phyloP scores from a whole-genome alignment of 2,888 invertebrate species.

The Lasioglossum malachurum region DNA sequence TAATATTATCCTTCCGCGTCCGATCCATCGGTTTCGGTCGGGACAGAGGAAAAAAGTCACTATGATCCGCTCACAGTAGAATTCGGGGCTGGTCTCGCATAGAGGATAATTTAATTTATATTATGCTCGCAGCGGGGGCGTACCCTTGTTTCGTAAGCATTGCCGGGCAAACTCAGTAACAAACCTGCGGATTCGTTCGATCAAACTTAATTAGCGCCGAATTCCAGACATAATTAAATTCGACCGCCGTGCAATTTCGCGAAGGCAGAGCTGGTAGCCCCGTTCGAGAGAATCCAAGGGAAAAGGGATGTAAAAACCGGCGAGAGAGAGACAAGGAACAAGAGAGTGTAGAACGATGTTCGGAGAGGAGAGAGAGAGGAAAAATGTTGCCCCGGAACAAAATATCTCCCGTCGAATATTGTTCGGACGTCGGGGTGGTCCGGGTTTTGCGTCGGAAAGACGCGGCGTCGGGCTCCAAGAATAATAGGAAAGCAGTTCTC shows the following conservation, averaged over 20 bases:
- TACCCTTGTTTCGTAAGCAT: constrained; percentile 80
- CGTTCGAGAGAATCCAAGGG: constrained; percentile 49
- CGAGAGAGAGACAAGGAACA: constrained; percentile 4
- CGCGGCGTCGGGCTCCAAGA: not conserved
- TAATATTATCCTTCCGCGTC: not conserved
- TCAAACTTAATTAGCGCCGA: constrained; percentile 83
- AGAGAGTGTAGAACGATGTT: not conserved
- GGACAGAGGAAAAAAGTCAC: constrained; percentile 42
- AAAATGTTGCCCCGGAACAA: constrained; percentile 39
- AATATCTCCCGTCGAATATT: constrained; percentile 62
- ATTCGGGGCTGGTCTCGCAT: constrained; percentile 61
- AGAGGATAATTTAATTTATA: constrained; percentile 80
- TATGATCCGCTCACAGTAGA: constrained; percentile 60
- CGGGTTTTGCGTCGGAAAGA: not conserved
- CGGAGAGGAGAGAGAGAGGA: constrained; percentile 12
- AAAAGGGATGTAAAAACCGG: constrained; percentile 49
- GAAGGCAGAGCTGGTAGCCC: constrained; percentile 56
- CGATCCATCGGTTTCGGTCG: not conserved
- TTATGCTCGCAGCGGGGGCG: constrained; percentile 72
- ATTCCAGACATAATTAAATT: constrained; percentile 83
- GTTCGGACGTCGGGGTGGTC: constrained; percentile 29
- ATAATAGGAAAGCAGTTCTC: not conserved
- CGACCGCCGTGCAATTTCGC: constrained; percentile 76
- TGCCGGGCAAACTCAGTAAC: constrained; percentile 79
- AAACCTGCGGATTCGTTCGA: constrained; percentile 82